phyloP scores from a whole-genome alignment of 2,888 invertebrate genomes.

The Metalampra italica region DNA sequence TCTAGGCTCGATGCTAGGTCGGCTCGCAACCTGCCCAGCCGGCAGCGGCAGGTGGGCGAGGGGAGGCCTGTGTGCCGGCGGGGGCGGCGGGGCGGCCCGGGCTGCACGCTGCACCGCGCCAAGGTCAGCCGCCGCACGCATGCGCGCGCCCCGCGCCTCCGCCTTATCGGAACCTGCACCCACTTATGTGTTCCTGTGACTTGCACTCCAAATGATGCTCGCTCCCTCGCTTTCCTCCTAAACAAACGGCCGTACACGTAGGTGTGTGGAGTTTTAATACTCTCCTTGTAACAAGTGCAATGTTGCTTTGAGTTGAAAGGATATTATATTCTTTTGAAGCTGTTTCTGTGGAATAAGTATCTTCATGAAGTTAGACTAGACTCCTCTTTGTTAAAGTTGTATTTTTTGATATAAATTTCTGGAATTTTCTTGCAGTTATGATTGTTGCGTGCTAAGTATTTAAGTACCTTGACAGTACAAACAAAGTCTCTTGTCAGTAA shows the following conservation, averaged over 20 bases:
- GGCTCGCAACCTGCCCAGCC: constrained; percentile 66
- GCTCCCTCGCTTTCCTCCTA: constrained; percentile 27
- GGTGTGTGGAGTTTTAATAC: not conserved
- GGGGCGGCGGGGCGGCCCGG: constrained; percentile 32
- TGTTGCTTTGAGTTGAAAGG: not conserved
- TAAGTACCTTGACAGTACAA: constrained; percentile 13
- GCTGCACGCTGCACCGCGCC: constrained; percentile 74
- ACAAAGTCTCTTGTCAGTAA: constrained; percentile 11
- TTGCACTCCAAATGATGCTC: constrained; percentile 47
- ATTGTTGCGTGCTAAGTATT: not conserved
- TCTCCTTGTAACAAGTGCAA: not conserved
- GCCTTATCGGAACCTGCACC: constrained; percentile 43
- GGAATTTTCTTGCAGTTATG: not conserved
- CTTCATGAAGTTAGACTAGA: too few species aligned
- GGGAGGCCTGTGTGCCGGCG: constrained; percentile 25
- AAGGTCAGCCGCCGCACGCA: constrained; percentile 74
- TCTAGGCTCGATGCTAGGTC: constrained; percentile 59
- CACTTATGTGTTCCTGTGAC: constrained; percentile 53
- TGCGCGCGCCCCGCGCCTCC: constrained; percentile 44
- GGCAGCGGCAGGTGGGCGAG: constrained; percentile 59
- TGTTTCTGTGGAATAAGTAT: not conserved
- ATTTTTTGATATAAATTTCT: not conserved
- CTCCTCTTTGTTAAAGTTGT: too few species aligned
- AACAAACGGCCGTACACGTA: not conserved
- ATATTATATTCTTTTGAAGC: too few species aligned